Percentiles rank a stretch among this genome's conserved stretches.
Evolutionary conservation across 2,797 vertebrate species (phyloP).

Genomic region (Choloepus didactylus): DNA sequence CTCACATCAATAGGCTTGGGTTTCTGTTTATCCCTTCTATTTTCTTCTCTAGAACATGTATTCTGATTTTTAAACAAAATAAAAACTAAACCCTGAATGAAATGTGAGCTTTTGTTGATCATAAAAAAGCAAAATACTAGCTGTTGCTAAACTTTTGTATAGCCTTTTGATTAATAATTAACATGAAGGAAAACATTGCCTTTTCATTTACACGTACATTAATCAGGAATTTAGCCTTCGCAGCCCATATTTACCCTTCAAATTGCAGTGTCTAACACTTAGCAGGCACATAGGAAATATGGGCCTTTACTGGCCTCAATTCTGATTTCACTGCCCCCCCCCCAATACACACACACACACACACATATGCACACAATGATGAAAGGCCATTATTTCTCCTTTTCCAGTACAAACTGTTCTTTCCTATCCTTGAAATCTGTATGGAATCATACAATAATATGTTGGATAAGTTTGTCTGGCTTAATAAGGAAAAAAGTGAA

Average conservation of each 20-base stretch:
- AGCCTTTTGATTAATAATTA: conserved; percentile 67
- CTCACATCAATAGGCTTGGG: not conserved
- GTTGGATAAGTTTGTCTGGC: conserved; percentile 24
- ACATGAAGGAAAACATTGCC: conserved; percentile 42
- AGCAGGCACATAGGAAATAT: not conserved
- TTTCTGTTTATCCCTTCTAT: not conserved
- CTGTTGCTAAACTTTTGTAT: conserved; percentile 32
- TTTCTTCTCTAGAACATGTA: conserved; percentile 34
- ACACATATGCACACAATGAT: not conserved
- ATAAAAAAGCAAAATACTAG: conserved; percentile 54
- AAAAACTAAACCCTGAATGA: not conserved
- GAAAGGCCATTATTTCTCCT: not conserved
- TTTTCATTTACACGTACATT: conserved; percentile 28
- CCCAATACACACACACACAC: not conserved
- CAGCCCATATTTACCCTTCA: not conserved
- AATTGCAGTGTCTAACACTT: not conserved
- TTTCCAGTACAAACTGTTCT: conserved; percentile 5
- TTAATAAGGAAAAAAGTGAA: not conserved
- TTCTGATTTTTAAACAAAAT: conserved; percentile 53
- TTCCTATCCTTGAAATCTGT: conserved; percentile 31
- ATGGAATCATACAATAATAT: not conserved
- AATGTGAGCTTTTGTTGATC: conserved; percentile 44
- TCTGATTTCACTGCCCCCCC: not conserved
- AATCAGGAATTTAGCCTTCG: conserved; percentile 1
- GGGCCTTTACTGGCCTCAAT: not conserved